phyloP scores from a whole-genome alignment of 2,888 invertebrate species.

The Drosophila putrida region DNA sequence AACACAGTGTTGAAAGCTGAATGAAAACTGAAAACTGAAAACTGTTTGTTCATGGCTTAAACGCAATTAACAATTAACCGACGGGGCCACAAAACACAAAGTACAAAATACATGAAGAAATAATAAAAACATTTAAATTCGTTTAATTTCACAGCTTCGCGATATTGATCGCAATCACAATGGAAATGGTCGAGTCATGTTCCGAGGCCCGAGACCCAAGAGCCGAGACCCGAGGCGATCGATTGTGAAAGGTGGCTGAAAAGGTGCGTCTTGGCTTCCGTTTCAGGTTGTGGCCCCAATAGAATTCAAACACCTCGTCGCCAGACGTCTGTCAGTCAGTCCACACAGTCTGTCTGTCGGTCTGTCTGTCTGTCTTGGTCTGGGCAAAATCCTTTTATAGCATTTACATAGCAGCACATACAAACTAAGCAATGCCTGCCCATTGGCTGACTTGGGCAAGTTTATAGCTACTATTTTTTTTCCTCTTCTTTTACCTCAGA shows the following conservation, averaged over 20 bases:
- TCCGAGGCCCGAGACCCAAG: conserved; percentile 3
- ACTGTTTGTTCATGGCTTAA: conserved; percentile 75
- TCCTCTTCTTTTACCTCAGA: neutral
- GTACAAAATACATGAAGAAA: neutral
- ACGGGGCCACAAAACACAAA: conserved; percentile 2
- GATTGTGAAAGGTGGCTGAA: conserved; percentile 54
- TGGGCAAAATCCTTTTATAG: conserved; percentile 77
- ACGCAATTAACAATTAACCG: conserved; percentile 58
- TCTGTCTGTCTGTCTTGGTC: conserved; percentile 23
- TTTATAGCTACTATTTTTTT: conserved; percentile 40
- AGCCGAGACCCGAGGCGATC: conserved; percentile 4
- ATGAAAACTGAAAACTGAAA: conserved; percentile 20
- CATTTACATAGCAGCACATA: conserved; percentile 81
- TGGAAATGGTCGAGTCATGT: conserved; percentile 63
- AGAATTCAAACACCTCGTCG: conserved; percentile 77
- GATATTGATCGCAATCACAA: conserved; percentile 58
- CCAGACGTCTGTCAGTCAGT: conserved; percentile 30
- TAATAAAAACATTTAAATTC: conserved; percentile 65
- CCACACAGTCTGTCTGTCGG: conserved; percentile 6
- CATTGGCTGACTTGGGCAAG: conserved; percentile 37
- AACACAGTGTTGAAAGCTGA: conserved; percentile 22
- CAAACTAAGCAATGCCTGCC: conserved; percentile 76
- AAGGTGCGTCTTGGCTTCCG: conserved; percentile 47
- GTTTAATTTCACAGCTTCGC: conserved; percentile 59
- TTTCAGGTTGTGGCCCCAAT: conserved; percentile 60